A percentile compares a stretch with the other conserved stretches of the same genome.
phyloP scores from a whole-genome alignment of 2,888 invertebrate genomes.

The Pterostichus madidus region DNA sequence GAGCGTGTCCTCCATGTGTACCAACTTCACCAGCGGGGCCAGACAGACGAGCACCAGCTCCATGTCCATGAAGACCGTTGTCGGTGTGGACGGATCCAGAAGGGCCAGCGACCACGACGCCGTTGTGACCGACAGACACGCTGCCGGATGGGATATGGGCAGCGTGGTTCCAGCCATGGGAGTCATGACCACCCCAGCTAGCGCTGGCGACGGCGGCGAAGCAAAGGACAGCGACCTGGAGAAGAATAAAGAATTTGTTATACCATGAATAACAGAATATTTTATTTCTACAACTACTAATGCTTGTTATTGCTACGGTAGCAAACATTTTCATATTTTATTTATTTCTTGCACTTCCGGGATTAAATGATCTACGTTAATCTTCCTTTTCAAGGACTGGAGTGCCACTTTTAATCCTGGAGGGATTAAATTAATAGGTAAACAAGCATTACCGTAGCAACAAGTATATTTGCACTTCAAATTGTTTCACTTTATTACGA shows the following conservation, averaged over 20 bases:
- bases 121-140: slow-evolving; percentile 42
- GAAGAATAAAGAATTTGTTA: background rate
- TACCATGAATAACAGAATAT: too few relatives aligned
- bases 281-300: too few relatives aligned
- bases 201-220: slow-evolving; percentile 32
- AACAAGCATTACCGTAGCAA: too few relatives aligned
- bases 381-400: too few relatives aligned
- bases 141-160: slow-evolving; percentile 57
- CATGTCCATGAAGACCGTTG: slow-evolving; percentile 62
- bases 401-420: too few relatives aligned
- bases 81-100: slow-evolving; percentile 50
- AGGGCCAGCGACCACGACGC: slow-evolving; percentile 67
- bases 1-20: slow-evolving; percentile 56
- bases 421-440: too few relatives aligned
- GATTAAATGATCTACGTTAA: too few relatives aligned
- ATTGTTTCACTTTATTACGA: too few relatives aligned
- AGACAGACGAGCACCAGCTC: slow-evolving; percentile 64
- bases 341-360: too few relatives aligned
- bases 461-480: too few relatives aligned
- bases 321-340: too few relatives aligned
- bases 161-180: slow-evolving; percentile 19
- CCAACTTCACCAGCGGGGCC: slow-evolving; percentile 63
- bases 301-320: too few relatives aligned
- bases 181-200: background rate
- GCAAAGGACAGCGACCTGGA: slow-evolving; percentile 58